Percentiles rank a stretch among this genome's conserved stretches.
Conservation (phyloP, 2,888 invertebrate genomes). For the Melanargia galathea region DNA sequence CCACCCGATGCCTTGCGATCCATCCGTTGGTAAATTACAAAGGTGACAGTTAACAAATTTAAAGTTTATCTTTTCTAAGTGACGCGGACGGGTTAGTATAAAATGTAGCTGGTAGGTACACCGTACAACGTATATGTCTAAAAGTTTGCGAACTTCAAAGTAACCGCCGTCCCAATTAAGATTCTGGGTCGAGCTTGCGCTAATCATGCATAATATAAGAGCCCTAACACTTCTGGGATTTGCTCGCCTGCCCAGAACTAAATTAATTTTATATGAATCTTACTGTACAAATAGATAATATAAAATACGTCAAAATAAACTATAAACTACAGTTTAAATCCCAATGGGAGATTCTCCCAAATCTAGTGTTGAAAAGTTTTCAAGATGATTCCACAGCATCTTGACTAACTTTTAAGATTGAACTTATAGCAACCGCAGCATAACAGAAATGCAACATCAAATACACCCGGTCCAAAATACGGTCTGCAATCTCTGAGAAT, state of each 20-base stretch:
- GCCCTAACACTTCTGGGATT: conserved; percentile 20
- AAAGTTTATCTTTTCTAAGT: too few species aligned
- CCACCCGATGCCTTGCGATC: too few species aligned
- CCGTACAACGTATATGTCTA: neutral
- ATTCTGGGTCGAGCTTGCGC: conserved; percentile 26
- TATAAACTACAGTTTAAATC: too few species aligned
- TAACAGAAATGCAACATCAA: conserved; percentile 24
- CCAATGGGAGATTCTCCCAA: too few species aligned
- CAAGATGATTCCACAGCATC: neutral
- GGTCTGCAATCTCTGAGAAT: conserved; percentile 39
- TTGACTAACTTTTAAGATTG: neutral
- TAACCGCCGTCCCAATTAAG: conserved; percentile 23
- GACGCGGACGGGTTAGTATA: too few species aligned
- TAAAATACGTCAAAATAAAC: neutral
- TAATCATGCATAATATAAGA: conserved; percentile 26
- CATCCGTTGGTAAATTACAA: too few species aligned
- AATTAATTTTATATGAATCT: conserved; percentile 9
- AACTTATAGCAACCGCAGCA: neutral
- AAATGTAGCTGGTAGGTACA: conserved; percentile 3
- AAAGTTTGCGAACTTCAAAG: conserved; percentile 22
- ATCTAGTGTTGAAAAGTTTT: neutral
- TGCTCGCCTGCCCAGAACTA: conserved; percentile 8
- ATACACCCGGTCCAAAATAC: conserved; percentile 28
- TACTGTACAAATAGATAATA: neutral
- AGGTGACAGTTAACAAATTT: too few species aligned